Evolutionary conservation across 2,888 invertebrate species (phyloP).

Genomic region (Embidobia sp.): DNA sequence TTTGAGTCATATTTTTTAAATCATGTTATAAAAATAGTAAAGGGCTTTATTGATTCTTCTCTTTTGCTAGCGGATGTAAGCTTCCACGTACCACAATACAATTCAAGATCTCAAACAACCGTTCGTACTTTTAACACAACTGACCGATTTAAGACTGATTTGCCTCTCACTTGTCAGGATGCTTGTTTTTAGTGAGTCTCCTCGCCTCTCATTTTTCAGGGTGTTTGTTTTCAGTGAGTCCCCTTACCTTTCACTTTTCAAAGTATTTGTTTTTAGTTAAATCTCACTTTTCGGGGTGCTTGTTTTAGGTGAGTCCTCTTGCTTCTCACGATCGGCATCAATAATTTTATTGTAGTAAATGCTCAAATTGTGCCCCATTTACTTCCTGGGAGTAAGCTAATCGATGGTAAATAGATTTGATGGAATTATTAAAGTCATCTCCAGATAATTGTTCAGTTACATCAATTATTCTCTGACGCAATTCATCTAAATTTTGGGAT

Average conservation of each 20-base stretch:
- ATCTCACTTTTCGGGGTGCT: too few relatives aligned
- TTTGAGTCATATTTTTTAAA: too few relatives aligned
- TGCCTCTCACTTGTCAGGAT: neutral
- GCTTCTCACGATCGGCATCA: constrained; percentile 1
- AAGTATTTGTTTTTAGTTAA: too few relatives aligned
- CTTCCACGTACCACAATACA: too few relatives aligned
- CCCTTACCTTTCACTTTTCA: too few relatives aligned
- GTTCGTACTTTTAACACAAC: too few relatives aligned
- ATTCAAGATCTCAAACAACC: too few relatives aligned
- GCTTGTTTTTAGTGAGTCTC: constrained; percentile 3
- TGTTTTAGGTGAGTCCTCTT: too few relatives aligned
- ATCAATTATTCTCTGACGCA: constrained; percentile 9
- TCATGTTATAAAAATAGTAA: too few relatives aligned
- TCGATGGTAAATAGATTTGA: constrained; percentile 16
- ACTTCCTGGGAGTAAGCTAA: constrained; percentile 7
- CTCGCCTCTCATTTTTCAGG: neutral
- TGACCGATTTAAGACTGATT: too few relatives aligned
- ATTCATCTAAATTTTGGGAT: constrained; percentile 4
- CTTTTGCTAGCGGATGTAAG: too few relatives aligned
- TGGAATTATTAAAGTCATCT: constrained; percentile 10
- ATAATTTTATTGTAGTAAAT: constrained; percentile 18
- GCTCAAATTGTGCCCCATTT: constrained; percentile 21
- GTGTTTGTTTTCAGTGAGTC: constrained; percentile 5
- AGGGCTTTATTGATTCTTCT: too few relatives aligned
- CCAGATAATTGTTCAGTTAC: neutral